Evolutionary conservation across 2,797 vertebrate species (phyloP), one percentile per base, ranked within the genome.

Genomic region (Sebastes kiyomatsui): DNA sequence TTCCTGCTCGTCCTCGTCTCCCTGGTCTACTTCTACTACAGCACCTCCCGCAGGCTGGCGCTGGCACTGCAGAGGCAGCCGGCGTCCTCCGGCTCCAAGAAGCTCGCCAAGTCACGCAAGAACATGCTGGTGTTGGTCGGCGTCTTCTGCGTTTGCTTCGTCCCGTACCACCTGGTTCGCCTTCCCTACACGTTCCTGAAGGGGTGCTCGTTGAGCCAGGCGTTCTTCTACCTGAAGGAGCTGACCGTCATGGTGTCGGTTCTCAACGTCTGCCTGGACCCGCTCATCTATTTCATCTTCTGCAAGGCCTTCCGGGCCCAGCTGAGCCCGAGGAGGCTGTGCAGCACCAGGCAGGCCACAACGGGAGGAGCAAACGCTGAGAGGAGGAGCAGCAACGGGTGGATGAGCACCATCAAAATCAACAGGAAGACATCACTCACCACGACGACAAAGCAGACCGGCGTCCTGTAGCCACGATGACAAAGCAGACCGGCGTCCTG

Each of bases 271-370:
- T 96, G 95, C 77, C 80, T 96, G 67, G 95, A 95, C 81, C 95
- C 95, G 0, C 75, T 96, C 65, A 93, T 96, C 88, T 95, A 96
- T 59, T 95, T 95, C 82, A 85, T 95, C 61, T 95, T 95, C 91
- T 95, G 92, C 73, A 92, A 93, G 68, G 89, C 85, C 14, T 96
- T 94, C 82, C 75, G 95, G 49, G 20, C 87, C 0, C 90, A 88
- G 80, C 49, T 95, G 77, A 25, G 61, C 13, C 28, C 75, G 22
- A 38, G 3, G 35, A 28, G 33, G 7, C 3, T 0, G 2, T 12
- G 62, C 42, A 7, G 42, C 42, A 46, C 16, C 5, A 33, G 55
- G 0, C 20, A 35, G 6, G 10, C 1, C 1, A 0, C 22, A 0
- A 58, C 55, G 1, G 13, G 6, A 0, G 13, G 1, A 0, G n/a